phyloP scores from a whole-genome alignment of 1,140 invertebrate species.

The Ladona fulva region DNA sequence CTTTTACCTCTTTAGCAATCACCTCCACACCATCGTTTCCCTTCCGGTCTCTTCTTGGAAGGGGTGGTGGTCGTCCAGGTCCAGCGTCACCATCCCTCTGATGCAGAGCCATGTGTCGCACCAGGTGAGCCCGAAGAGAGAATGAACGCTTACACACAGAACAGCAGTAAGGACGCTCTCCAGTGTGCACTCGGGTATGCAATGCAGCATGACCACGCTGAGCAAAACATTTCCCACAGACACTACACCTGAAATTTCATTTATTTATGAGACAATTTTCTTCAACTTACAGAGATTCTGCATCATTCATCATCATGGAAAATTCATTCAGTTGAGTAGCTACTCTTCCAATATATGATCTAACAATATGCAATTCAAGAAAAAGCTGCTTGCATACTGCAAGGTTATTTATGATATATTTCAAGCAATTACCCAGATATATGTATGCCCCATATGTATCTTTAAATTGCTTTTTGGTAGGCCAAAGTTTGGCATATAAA shows the following conservation, averaged over 20 bases:
- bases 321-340: too few relatives aligned
- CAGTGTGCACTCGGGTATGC: slow-evolving; percentile 49
- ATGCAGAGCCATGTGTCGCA: not conserved
- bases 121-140: not conserved
- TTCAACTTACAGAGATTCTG: too few relatives aligned
- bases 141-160: not conserved
- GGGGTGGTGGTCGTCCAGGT: not conserved
- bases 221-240: slow-evolving; percentile 52
- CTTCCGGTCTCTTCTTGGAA: not conserved
- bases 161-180: slow-evolving; percentile 49
- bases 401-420: too few relatives aligned
- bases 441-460: too few relatives aligned
- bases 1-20: not conserved
- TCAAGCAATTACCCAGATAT: too few relatives aligned
- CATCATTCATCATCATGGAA: too few relatives aligned
- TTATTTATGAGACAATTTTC: too few relatives aligned
- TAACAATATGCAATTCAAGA: too few relatives aligned
- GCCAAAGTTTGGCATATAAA: too few relatives aligned
- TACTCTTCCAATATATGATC: too few relatives aligned
- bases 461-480: too few relatives aligned
- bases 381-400: too few relatives aligned
- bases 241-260: slow-evolving; percentile 37
- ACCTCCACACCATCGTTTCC: not conserved
- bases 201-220: slow-evolving; percentile 53
- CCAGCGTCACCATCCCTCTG: not conserved